Percentiles rank a stretch among this genome's conserved stretches.
These are phyloP conservation scores for Yponomeuta sedellus DNA, from an alignment of 2,888 invertebrate genomes.

Conservation along the genomic window DNA sequence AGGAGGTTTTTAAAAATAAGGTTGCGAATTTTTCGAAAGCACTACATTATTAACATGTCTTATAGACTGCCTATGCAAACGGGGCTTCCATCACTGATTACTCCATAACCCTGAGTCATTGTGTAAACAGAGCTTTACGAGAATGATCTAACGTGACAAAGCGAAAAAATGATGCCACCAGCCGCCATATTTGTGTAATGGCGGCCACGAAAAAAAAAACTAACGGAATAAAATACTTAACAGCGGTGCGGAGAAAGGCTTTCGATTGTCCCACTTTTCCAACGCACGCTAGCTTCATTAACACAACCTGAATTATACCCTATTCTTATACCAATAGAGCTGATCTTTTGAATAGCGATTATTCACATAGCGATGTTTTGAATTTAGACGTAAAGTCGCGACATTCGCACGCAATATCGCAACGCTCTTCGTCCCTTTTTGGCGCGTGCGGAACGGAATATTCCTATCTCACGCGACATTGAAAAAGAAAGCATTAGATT, in stretches of 20 bases:
- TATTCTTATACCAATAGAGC: not conserved
- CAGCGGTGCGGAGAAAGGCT: constrained; percentile 72
- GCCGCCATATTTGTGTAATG: constrained; percentile 68
- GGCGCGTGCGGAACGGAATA: constrained; percentile 58
- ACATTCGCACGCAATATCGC: constrained; percentile 50
- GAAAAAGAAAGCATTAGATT: constrained; percentile 73
- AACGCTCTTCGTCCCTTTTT: constrained; percentile 47
- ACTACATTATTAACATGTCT: too few relatives aligned
- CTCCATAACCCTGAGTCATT: not conserved
- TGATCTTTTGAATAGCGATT: not conserved
- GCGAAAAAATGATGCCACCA: constrained; percentile 71
- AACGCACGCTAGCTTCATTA: constrained; percentile 56
- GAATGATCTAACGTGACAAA: constrained; percentile 74
- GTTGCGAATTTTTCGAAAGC: too few relatives aligned
- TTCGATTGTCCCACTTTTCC: constrained; percentile 75
- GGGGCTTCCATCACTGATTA: too few relatives aligned
- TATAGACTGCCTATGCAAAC: too few relatives aligned
- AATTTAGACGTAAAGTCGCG: constrained; percentile 29
- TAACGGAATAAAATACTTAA: constrained; percentile 76
- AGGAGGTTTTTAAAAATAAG: too few relatives aligned
- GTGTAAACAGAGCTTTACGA: constrained; percentile 1
- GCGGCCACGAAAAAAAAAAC: constrained; percentile 71
- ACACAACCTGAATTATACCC: not conserved
- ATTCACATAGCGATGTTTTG: not conserved
- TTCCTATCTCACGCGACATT: constrained; percentile 46